Percentiles rank a stretch among this genome's conserved stretches.
These are phyloP conservation scores for Nemopilema nomurai DNA, from an alignment of 30 jellyfish, hydroid and myxozoan genomes.

Conservation along the genomic window DNA sequence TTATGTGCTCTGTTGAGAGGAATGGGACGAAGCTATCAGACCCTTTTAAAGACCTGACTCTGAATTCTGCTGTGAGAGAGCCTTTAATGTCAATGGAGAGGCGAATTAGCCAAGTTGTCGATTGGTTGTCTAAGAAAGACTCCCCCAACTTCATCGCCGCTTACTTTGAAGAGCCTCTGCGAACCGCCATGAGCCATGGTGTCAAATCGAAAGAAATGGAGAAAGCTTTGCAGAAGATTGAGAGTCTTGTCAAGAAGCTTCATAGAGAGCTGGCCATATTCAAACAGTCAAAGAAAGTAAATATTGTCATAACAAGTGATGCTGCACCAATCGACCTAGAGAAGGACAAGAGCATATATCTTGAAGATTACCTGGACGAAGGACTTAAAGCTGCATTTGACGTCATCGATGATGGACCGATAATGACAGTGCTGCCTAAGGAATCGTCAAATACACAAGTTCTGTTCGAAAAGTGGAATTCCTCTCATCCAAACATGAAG, in stretches of 20 bases:
- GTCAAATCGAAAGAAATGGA: conserved; percentile 51
- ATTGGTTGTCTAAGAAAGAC: conserved; percentile 74
- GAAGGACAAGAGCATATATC: conserved; percentile 66
- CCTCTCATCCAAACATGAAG: conserved; percentile 75
- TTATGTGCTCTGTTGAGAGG: conserved; percentile 41
- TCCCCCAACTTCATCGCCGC: conserved; percentile 91
- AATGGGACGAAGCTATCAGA: conserved; percentile 57
- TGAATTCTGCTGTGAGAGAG: conserved; percentile 32
- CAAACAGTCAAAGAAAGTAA: conserved; percentile 40
- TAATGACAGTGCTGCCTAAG: conserved; percentile 69
- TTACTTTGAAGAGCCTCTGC: conserved; percentile 93
- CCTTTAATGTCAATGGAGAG: conserved; percentile 75
- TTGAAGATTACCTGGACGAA: conserved; percentile 73
- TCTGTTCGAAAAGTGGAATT: conserved; percentile 51
- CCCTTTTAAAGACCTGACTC: conserved; percentile 81
- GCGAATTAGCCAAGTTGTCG: conserved; percentile 48
- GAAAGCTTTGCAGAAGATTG: conserved; percentile 53
- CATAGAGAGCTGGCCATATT: conserved; percentile 21
- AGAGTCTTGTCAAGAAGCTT: conserved; percentile 39
- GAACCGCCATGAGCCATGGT: conserved; percentile 68
- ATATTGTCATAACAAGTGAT: conserved; percentile 91
- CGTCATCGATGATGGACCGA: conserved; percentile 89
- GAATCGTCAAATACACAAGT: conserved; percentile 12
- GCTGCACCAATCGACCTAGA: conserved; percentile 77
- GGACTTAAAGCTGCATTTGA: conserved; percentile 50